A percentile compares a stretch with the other conserved stretches of the same genome.
phyloP scores from a whole-genome alignment of 1,140 invertebrate species.

The Druon quercuslanigerum region DNA sequence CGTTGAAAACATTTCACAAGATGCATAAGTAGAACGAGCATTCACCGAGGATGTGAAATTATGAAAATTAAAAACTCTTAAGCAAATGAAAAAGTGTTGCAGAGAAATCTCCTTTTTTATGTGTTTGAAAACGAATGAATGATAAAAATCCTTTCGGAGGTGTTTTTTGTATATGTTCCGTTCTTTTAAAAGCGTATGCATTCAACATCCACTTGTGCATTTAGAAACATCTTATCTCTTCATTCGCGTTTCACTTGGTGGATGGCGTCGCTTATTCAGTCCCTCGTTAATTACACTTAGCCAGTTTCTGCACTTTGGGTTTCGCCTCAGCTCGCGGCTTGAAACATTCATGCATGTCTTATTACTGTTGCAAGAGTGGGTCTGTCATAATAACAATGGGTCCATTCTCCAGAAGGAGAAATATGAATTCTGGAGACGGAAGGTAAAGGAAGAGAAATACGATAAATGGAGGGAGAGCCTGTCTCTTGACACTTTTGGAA shows the following conservation, averaged over 20 bases:
- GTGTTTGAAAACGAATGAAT: not conserved
- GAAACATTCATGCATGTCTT: conserved; percentile 31
- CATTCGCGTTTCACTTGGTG: conserved; percentile 10
- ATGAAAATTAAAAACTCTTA: not conserved
- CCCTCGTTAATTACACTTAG: conserved; percentile 48
- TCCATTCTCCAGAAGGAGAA: conserved; percentile 19
- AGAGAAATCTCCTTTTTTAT: not conserved
- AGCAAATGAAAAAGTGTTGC: not conserved
- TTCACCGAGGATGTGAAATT: too few species aligned
- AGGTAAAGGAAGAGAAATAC: not conserved
- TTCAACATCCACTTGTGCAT: not conserved
- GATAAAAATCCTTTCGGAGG: not conserved
- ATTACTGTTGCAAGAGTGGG: conserved; percentile 25
- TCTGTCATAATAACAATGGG: conserved; percentile 19
- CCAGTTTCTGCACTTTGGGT: conserved; percentile 47
- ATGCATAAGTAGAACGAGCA: too few species aligned
- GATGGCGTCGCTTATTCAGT: conserved; percentile 42
- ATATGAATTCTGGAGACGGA: conserved; percentile 11
- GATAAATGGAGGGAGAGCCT: conserved; percentile 1
- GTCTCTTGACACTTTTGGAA: conserved; percentile 1
- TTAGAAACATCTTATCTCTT: conserved; percentile 25
- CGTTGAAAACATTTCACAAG: too few species aligned
- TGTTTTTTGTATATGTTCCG: not conserved
- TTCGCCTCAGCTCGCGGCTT: not conserved
- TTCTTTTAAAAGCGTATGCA: conserved; percentile 3